Evolutionary conservation across 2,797 vertebrate species (phyloP), one percentile per base, ranked within the genome.

Genomic region (Cirrhinus molitorella): DNA sequence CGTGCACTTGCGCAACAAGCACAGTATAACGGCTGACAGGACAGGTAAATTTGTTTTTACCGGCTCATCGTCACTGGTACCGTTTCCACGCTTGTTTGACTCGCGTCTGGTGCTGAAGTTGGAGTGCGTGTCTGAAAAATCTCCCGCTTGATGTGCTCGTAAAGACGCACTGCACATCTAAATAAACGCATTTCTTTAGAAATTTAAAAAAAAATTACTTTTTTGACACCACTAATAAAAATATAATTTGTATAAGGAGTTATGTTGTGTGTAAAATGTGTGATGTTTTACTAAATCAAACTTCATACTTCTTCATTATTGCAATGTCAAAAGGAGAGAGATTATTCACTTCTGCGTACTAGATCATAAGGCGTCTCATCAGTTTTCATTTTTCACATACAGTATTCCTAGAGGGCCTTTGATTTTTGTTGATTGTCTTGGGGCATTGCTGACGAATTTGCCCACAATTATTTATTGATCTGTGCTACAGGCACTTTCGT

Each of bases 401-500:
- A 23, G 53, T 43, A 59, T 59, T 70, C 21, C 53, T 45, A 28
- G 17, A 72, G 73, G 57, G 21, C 25, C 5, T 65, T 74, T 63
- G 57, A 53, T 25, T 71, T 80, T 31, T 31, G 34, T 71, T 31
- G 37, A 80, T 80, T 17, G 51, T 70, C 79, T 80, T 19, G 57
- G 25, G 45, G 28, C 43, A 13, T 31, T 16, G 51, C 47, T 40
- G 43, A 73, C 5, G 3, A 73, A 73, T 81, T 40, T 40, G 13
- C 21, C 45, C 59, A 65, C 57, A 43, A 53, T 63, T 65, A 76
- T 82, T 43, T 65, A 82, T 76, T 45, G 63, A 76, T 83, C 12
- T 16, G 4, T 47, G 72, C 72, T 68, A 28, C 34, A 23, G 72
- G 57, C 45, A 37, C 43, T 49, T 71, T 63, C 1, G 10, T 34